Evolutionary conservation across 2,797 vertebrate species (phyloP), one percentile per base, ranked within the genome.

Genomic region (Loris lydekkerianus): DNA sequence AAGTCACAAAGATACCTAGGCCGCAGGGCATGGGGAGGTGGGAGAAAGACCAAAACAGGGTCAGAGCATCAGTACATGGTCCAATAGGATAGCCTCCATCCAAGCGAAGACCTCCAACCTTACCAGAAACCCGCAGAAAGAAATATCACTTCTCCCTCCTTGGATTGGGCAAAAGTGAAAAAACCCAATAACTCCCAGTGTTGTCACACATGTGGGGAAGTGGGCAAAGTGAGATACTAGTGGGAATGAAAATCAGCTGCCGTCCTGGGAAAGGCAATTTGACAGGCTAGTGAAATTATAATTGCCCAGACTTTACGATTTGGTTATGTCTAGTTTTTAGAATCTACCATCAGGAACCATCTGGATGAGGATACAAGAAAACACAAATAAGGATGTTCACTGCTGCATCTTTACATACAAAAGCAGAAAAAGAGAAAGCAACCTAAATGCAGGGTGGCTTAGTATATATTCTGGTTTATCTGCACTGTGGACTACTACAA

Each of bases 1-100:
- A 99, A 99, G 98, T 99, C 99, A 85, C 99, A 99, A 8, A 99
- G 99, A 98, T 99, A 99, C 96, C 99, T 99, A 96, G 11, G 77
- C 87, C 86, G 0, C 9, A 31, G 56, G 43, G 21, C 0, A 0
- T 1, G 13, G 7, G n/a, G 15, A 53, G 61, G 23, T 1, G 9
- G 69, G 96, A 14, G 90, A 81, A 0, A 72, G 20, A 89, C 72
- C 49, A 93, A 0, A 0, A 75, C 0, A 13, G 21, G 58, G 76
- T 82, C 49, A 93, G 78, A n/a, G 89, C 37, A 65, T 25, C 56
- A 58, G 14, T 21, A 31, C 8, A 9, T 13, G n/a, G 75, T 46
- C 29, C 20, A 17, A 76, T 0, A 7, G 15, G 65, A 31, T 27
- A 11, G 37, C 49, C 14, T 37, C 65, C 37, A 25, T 34, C 76